Percentiles rank a stretch among this genome's conserved stretches.
Evolutionary conservation across 2,888 invertebrate genomes (phyloP).

Genomic region (Tetranychus truncatus): DNA sequence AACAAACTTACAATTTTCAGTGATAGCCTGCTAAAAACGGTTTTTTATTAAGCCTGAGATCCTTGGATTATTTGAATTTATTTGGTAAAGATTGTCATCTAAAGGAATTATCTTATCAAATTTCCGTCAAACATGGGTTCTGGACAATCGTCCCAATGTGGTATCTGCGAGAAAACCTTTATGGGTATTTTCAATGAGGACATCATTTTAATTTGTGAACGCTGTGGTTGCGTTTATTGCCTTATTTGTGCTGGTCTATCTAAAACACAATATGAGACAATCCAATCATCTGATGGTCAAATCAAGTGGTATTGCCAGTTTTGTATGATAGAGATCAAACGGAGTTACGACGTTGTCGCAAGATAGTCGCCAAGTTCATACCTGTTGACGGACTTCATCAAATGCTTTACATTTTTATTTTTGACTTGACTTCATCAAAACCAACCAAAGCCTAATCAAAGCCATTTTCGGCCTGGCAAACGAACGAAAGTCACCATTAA

Average conservation of each 20-base stretch:
- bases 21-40: no score
- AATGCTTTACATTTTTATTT: no score
- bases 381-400: no score
- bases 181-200: conserved; percentile 14
- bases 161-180: conserved; percentile 14
- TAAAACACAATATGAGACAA: conserved; percentile 6
- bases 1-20: no score
- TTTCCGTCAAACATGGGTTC: neutral
- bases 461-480: no score
- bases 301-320: conserved; percentile 14
- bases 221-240: conserved; percentile 15
- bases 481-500: no score
- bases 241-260: conserved; percentile 11
- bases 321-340: conserved; percentile 14
- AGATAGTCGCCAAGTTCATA: neutral
- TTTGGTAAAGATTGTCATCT: no score
- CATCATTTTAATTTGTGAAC: conserved; percentile 3
- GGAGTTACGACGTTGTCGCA: neutral
- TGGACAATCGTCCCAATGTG: conserved; percentile 11
- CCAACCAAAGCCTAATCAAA: no score
- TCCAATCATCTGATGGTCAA: neutral
- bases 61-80: no score
- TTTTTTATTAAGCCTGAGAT: no score
- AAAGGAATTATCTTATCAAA: no score
- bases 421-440: no score